phyloP scores from a whole-genome alignment of 2,113 vertebrate genomes.

The Leucopsar rothschildi region DNA sequence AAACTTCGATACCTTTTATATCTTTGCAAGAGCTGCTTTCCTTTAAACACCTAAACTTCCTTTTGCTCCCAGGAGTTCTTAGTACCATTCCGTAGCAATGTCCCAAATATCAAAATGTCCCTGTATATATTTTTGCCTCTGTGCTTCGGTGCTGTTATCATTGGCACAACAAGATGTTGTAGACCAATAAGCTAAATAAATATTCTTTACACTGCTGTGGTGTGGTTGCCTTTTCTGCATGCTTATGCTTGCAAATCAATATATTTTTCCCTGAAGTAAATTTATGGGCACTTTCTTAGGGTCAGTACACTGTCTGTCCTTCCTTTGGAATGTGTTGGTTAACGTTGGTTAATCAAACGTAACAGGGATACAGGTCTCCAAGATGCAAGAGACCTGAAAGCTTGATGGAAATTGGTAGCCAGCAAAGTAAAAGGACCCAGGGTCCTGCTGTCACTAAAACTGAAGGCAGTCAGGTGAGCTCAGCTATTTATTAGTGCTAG shows the following conservation, averaged over 20 bases:
- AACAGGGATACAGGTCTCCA: not conserved
- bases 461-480: not conserved
- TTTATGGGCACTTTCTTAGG: not conserved
- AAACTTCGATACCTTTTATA: not conserved
- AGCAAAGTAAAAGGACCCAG: not conserved
- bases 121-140: not conserved
- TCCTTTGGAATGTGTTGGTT: not conserved
- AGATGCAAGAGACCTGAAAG: not conserved
- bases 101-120: not conserved
- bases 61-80: not conserved
- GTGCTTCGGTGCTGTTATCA: not conserved
- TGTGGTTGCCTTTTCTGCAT: not conserved
- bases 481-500: not conserved
- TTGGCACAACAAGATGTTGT: not conserved
- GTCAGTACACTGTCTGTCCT: not conserved
- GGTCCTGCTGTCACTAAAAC: not conserved
- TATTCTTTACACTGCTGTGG: not conserved
- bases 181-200: not conserved
- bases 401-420: not conserved
- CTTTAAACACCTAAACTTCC: not conserved
- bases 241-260: not conserved
- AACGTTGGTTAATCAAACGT: not conserved
- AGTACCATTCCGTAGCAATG: not conserved
- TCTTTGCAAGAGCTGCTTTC: not conserved
- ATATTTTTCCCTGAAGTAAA: not conserved